A percentile compares a stretch with the other conserved stretches of the same genome.
Conservation (phyloP, 2,888 invertebrate genomes). For the Drosophila vallismaia region DNA sequence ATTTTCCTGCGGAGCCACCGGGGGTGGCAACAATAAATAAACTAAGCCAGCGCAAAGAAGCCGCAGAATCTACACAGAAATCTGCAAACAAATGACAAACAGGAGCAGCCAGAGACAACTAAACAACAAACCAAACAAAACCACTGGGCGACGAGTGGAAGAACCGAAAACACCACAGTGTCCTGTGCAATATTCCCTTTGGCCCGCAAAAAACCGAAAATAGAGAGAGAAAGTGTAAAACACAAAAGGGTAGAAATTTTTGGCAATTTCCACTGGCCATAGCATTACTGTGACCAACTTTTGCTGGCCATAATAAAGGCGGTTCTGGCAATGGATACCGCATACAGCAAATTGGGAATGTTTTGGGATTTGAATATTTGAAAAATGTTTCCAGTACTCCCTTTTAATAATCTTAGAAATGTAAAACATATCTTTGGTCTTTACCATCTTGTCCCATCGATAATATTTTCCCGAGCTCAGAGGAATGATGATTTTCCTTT, state of each 20-base stretch:
- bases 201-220: background rate
- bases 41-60: constrained; percentile 77
- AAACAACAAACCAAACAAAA: constrained; percentile 64
- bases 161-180: constrained; percentile 38
- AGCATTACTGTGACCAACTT: constrained; percentile 51
- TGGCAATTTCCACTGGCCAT: constrained; percentile 55
- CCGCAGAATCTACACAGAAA: constrained; percentile 79
- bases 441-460: background rate
- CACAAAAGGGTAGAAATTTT: constrained; percentile 33
- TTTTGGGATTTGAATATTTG: background rate
- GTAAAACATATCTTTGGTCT: too few relatives aligned
- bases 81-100: constrained; percentile 80
- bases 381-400: background rate
- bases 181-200: constrained; percentile 20
- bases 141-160: constrained; percentile 55
- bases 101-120: constrained; percentile 67
- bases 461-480: background rate
- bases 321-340: constrained; percentile 40
- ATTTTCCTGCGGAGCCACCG: constrained; percentile 37
- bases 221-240: constrained; percentile 35
- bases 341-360: background rate
- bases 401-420: background rate
- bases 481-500: constrained; percentile 50
- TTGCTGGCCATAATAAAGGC: constrained; percentile 11
- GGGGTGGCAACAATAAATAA: constrained; percentile 70